A percentile compares a stretch with the other conserved stretches of the same genome.
Conservation (phyloP, 2,113 vertebrate genomes). For the Antigone vipio region DNA sequence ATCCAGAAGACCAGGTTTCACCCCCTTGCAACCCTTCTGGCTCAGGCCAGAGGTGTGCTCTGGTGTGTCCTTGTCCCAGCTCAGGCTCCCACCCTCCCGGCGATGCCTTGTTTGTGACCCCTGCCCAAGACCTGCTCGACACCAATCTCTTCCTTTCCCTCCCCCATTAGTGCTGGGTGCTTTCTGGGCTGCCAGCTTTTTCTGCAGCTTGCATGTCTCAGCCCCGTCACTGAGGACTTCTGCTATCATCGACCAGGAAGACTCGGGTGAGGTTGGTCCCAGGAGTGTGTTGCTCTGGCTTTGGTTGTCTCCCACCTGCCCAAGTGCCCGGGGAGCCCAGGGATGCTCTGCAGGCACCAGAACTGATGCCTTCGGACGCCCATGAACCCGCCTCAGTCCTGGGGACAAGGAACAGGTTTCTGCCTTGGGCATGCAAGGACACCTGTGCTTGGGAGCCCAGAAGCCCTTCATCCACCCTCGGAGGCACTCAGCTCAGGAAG, state of each 20-base stretch:
- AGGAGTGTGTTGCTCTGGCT: not conserved
- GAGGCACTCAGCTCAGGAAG: not conserved
- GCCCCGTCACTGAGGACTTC: not conserved
- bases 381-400: accelerated
- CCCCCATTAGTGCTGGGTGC: not conserved
- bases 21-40: not conserved
- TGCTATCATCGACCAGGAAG: not conserved
- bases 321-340: not conserved
- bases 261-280: not conserved
- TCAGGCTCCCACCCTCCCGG: not conserved
- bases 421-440: not conserved
- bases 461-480: not conserved
- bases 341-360: not conserved
- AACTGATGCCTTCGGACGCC: accelerated
- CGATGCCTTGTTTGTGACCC: not conserved
- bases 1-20: not conserved
- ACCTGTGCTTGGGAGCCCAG: not conserved
- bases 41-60: not conserved
- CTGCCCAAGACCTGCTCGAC: not conserved
- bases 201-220: not conserved
- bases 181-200: not conserved
- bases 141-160: not conserved
- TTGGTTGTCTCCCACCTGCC: not conserved
- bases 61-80: not conserved
- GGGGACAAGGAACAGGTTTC: not conserved